Conservation (phyloP, 1,140 invertebrate species). For the Holcopasites calliopsidis region DNA sequence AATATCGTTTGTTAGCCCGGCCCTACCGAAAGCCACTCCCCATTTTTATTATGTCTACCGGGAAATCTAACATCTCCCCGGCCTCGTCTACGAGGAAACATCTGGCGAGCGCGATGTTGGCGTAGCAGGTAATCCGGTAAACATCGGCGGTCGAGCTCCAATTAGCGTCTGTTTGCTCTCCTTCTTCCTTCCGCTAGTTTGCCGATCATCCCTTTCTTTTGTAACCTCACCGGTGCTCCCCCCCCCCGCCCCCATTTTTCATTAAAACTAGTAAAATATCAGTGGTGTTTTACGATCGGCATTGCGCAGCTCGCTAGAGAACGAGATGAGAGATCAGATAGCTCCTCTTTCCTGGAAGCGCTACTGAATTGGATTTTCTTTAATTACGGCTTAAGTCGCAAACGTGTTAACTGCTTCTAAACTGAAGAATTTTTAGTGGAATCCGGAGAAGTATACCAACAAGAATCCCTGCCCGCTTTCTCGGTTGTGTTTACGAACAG, state of each 20-base stretch:
- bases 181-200: conserved; percentile 46
- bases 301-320: background rate
- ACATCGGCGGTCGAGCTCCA: conserved; percentile 65
- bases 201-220: conserved; percentile 47
- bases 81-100: conserved; percentile 60
- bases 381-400: background rate
- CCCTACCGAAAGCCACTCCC: conserved; percentile 12
- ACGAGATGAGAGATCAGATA: no score
- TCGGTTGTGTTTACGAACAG: conserved; percentile 17
- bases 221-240: background rate
- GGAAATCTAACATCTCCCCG: conserved; percentile 68
- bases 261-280: conserved; percentile 38
- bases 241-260: conserved; percentile 17
- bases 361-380: no score
- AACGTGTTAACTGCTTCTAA: background rate
- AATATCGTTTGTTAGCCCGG: conserved; percentile 69
- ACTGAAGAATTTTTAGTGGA: background rate
- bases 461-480: background rate
- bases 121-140: conserved; percentile 61
- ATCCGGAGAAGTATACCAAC: background rate
- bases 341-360: no score
- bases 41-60: conserved; percentile 74
- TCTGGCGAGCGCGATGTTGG: conserved; percentile 68
- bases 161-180: conserved; percentile 70
- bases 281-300: conserved; percentile 43